Base-by-base conservation (phyloP, 2,113 vertebrate genomes). In the Vidua macroura region DNA sequence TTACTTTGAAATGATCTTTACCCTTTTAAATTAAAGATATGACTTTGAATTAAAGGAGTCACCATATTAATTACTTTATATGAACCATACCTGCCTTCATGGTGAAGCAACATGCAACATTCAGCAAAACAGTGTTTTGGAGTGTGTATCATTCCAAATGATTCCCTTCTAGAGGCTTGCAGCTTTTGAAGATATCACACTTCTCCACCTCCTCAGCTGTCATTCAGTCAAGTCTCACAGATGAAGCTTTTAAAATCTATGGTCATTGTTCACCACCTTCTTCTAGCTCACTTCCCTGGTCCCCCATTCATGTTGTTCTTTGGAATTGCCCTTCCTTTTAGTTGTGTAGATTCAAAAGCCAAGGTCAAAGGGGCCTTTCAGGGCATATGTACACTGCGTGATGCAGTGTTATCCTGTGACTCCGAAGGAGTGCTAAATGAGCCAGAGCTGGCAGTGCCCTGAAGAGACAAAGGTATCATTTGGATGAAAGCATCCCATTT, bases 361-460 rank as follows among this genome's bases (percentile, higher is more conserved):
- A 74, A 92, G 85, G 88, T 92, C 91, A 90, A 78, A 95, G 69
- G 59, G 52, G 48, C 68, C 31, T 88, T 88, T 80, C 41, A 44
- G 68, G 80, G 79, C 90, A 81, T 31, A 60, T 86, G 76, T 83
- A 30, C 27, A 18, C 51, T 46, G 64, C 0, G 0, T 2, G 24
- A 35, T 35, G 79, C 46, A 52, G 76, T 44, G 86, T 67, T 67
- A 78, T 28, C 66, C 73, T 92, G 60, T 1, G 10, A 48, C 64
- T 92, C 69, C 2, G 25, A 93, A 44, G 79, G 33, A 90, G 59
- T 19, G 25, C 37, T 74, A 90, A 80, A 77, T 58, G 69, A 85
- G 70, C 33, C 62, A 60, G 62, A 43, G 49, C 4, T 89, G 79
- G 59, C 72, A 43, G 14, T 41, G 56, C 48, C 64, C 60, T 56